A percentile compares a stretch with the other conserved stretches of the same genome.
These are phyloP conservation scores for Lasioglossum morio DNA, from an alignment of 2,888 invertebrate genomes.

Conservation along the genomic window DNA sequence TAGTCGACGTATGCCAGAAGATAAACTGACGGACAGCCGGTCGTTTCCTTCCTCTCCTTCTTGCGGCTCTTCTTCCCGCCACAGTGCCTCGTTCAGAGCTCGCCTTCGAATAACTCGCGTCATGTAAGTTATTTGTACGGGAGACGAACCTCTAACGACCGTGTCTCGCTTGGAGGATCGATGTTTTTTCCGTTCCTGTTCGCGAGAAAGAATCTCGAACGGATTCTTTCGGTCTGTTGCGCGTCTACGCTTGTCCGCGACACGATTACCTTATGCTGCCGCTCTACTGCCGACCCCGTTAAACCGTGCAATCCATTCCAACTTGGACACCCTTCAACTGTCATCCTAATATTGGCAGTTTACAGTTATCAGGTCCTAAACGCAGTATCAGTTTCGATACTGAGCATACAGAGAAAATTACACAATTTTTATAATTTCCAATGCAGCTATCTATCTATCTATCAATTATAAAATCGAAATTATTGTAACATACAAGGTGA, in stretches of 20 bases:
- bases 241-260: constrained; percentile 9
- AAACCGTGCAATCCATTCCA: neutral
- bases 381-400: neutral
- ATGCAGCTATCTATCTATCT: no score
- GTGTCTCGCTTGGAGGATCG: constrained; percentile 59
- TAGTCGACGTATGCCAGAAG: constrained; percentile 75
- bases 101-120: constrained; percentile 64
- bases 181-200: constrained; percentile 53
- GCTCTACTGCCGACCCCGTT: neutral
- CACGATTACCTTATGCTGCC: constrained; percentile 5
- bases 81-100: constrained; percentile 32
- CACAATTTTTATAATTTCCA: neutral
- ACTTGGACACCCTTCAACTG: neutral
- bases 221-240: neutral
- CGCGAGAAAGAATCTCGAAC: constrained; percentile 18
- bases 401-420: neutral
- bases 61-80: constrained; percentile 54
- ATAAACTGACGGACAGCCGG: constrained; percentile 71
- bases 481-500: no score
- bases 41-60: constrained; percentile 71
- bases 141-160: constrained; percentile 65
- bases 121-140: constrained; percentile 76
- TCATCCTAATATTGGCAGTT: neutral
- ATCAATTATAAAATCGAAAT: no score
- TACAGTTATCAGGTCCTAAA: neutral